Evolutionary conservation across 2,113 vertebrate species (phyloP).

Genomic region (Dromiciops gliroides): DNA sequence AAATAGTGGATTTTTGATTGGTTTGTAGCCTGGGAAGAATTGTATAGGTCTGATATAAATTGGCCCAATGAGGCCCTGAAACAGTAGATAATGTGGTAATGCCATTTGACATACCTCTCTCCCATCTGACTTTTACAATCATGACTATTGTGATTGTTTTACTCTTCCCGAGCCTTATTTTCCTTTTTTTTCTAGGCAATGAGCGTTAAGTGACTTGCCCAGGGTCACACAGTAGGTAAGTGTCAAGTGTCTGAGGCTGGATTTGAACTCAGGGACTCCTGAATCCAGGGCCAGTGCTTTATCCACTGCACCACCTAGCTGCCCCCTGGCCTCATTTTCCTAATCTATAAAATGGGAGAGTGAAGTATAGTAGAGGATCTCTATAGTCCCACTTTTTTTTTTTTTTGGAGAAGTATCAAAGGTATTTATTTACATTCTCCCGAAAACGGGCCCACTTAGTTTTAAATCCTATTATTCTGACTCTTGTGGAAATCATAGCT

Average conservation of each 20-base stretch:
- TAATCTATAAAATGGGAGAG: neutral
- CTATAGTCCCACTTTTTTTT: neutral
- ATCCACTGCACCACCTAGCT: too few species aligned
- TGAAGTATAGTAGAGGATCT: neutral
- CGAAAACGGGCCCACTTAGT: too few species aligned
- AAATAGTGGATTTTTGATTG: neutral
- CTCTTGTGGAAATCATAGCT: neutral
- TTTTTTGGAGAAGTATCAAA: too few species aligned
- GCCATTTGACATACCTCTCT: neutral
- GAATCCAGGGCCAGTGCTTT: too few species aligned
- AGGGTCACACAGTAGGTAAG: too few species aligned
- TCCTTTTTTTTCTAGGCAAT: too few species aligned
- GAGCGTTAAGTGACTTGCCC: too few species aligned
- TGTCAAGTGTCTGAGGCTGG: too few species aligned
- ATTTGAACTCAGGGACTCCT: too few species aligned
- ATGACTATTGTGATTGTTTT: neutral
- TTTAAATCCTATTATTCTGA: neutral
- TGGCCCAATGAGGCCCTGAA: neutral
- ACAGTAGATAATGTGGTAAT: neutral
- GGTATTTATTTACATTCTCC: too few species aligned
- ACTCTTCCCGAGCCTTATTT: neutral
- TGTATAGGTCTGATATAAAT: neutral
- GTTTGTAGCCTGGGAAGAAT: neutral
- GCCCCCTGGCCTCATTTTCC: too few species aligned
- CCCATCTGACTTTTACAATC: neutral